These are phyloP conservation scores for Agrochola macilenta DNA, from an alignment of 2,888 invertebrate species.

Conservation along the genomic window DNA sequence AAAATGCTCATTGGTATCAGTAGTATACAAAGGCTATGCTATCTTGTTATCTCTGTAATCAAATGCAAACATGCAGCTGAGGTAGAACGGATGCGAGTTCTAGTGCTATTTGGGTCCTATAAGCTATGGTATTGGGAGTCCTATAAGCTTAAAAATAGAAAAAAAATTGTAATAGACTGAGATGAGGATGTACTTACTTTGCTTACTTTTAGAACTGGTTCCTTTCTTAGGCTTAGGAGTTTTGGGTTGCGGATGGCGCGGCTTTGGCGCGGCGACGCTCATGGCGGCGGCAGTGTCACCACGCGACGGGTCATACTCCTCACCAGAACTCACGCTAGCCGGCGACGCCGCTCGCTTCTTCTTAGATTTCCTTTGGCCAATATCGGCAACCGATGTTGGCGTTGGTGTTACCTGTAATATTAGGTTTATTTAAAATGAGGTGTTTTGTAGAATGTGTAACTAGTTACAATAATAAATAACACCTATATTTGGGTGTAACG, in stretches of 20 bases:
- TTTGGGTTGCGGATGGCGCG: conserved; percentile 79
- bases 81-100: conserved; percentile 6
- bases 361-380: conserved; percentile 86
- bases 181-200: conserved; percentile 42
- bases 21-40: conserved; percentile 28
- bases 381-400: conserved; percentile 82
- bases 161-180: not conserved
- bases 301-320: conserved; percentile 86
- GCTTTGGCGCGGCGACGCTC: conserved; percentile 85
- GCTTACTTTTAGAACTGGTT: conserved; percentile 83
- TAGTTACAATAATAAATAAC: conserved; percentile 8
- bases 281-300: conserved; percentile 84
- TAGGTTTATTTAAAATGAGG: not conserved
- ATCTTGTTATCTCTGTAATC: conserved; percentile 57
- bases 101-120: not conserved
- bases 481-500: not conserved
- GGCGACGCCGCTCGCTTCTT: conserved; percentile 86
- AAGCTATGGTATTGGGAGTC: no score
- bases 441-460: conserved; percentile 5
- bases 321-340: conserved; percentile 86
- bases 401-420: conserved; percentile 76
- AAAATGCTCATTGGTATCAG: conserved; percentile 11
- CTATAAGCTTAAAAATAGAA: not conserved
- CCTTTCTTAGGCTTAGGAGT: conserved; percentile 79
- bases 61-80: conserved; percentile 53